Evolutionary conservation across 2,797 vertebrate genomes (phyloP), one percentile per base, ranked within the genome.

Genomic region (Chanos chanos): DNA sequence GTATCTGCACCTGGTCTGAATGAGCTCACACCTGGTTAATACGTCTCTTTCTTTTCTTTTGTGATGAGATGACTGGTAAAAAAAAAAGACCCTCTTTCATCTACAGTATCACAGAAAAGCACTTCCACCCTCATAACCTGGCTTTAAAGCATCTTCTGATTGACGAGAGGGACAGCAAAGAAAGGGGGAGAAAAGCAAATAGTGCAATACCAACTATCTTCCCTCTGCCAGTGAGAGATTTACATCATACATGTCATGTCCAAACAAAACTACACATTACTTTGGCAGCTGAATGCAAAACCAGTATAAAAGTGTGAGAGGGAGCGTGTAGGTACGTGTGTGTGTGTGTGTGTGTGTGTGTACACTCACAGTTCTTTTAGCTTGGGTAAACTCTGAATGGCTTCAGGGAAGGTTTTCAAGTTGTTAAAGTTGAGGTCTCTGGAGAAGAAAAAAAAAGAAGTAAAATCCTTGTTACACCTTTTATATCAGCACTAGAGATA

Each of bases 371-470:
- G 86, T 56, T 99, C 96, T 81, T 99, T 99, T 54, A 99, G 88
- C 81, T 86, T 97, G 72, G 92, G 92, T 70, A 99, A 89, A 4
- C 88, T 85, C 85, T 94, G 91, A 79, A 99, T 94, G 43, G 95
- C 94, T 85, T 93, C 89, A 48, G 96, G 96, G 76, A 99, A 97
- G 72, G 88, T 89, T 66, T 87, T 87, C 80, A 99, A 86, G 81
- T 92, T 96, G 74, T 99, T 98, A 75, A 95, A 98, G 87, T 98
- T 99, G 75, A 99, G 91, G 83, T 99, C 96, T 74, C 96, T 99
- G 76, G 37, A 70, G 76, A 31, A 78, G 82, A 75, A 73, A 71
- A 31, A 40, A 61, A 22, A 9, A 54, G 21, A 53, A 4, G 5
- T 27, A 53, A 53, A 49, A 27, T 45, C 40, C 28, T 65, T 39